phyloP scores from a whole-genome alignment of 2,888 invertebrate genomes.

The Pilophorus perplexus region DNA sequence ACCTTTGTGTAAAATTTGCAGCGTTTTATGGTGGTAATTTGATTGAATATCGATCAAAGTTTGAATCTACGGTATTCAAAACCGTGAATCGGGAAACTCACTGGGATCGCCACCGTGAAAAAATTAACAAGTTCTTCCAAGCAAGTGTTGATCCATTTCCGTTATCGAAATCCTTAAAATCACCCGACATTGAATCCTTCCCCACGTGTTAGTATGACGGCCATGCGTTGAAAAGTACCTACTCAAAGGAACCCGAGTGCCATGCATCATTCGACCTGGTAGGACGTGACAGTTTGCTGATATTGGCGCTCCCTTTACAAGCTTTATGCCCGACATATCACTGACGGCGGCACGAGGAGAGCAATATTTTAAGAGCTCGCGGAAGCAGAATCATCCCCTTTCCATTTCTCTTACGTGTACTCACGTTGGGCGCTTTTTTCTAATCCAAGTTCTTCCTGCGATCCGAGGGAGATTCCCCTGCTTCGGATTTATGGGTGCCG shows the following conservation, averaged over 20 bases:
- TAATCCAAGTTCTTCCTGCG: background rate
- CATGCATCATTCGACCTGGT: background rate
- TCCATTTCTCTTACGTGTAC: slow-evolving; percentile 17
- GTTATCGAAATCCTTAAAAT: too few relatives aligned
- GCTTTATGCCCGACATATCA: slow-evolving; percentile 14
- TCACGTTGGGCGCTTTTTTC: slow-evolving; percentile 2
- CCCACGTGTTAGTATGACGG: too few relatives aligned
- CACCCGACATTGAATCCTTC: too few relatives aligned
- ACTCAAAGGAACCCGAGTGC: background rate
- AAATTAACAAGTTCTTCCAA: too few relatives aligned
- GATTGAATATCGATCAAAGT: too few relatives aligned
- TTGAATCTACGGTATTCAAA: too few relatives aligned
- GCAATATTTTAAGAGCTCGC: slow-evolving; percentile 19
- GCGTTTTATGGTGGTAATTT: too few relatives aligned
- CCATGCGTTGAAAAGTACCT: background rate
- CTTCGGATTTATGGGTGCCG: slow-evolving; percentile 4
- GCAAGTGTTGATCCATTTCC: too few relatives aligned
- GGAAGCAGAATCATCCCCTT: slow-evolving; percentile 18
- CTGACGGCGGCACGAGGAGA: background rate
- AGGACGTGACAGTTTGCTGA: slow-evolving; percentile 16
- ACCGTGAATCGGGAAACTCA: too few relatives aligned
- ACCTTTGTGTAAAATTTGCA: too few relatives aligned
- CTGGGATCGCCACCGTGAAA: too few relatives aligned
- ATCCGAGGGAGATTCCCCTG: slow-evolving; percentile 8
- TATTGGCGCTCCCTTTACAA: slow-evolving; percentile 10